Evolutionary conservation across 2,797 vertebrate species (phyloP), one percentile per base, ranked within the genome.

Genomic region (Taeniopygia guttata): DNA sequence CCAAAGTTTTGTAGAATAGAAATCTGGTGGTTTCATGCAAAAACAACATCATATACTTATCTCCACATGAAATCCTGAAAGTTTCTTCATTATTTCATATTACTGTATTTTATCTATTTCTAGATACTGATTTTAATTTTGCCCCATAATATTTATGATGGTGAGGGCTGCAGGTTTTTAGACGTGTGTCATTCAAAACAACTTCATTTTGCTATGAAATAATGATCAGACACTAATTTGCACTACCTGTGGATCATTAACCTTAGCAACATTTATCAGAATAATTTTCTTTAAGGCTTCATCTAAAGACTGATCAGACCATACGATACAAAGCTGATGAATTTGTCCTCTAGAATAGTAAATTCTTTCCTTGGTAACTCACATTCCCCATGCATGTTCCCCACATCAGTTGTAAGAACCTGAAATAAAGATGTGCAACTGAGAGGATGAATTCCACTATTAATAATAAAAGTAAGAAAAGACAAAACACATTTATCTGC

Each of bases 401-500:
- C 16, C 52, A 48, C 13, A 3, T 17, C 32, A 45, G 10, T 59
- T 68, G 49, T 67, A 55, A 54, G n/a, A 48, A 68, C 25, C 22
- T 75, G 36, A 13, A 76, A 27, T 32, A 66, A 40, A 58, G 25
- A 73, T 58, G 27, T 69, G 14, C 20, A 64, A 29, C 18, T 68
- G 43, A 82, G n/a, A 63, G 34, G n/a, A 56, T 59, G 15, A 85
- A 68, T 80, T n/a, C 13, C 20, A 7, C 43, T 94, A 30, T n/a
- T 80, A 48, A 52, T 77, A 62, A 90, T 67, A 67, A 29, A 46
- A 54, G 10, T 26, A 69, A n/a, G 19, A 76, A 49, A 81, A 77
- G 18, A 25, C 2, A 26, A 43, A 70, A 74, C 25, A 55, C 0
- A 0, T 79, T 62, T 17, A 8, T 20, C 32, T 84, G n/a, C 5